Base-by-base conservation (phyloP, 2,113 vertebrate genomes). In the Illadopsis cleaveri region DNA sequence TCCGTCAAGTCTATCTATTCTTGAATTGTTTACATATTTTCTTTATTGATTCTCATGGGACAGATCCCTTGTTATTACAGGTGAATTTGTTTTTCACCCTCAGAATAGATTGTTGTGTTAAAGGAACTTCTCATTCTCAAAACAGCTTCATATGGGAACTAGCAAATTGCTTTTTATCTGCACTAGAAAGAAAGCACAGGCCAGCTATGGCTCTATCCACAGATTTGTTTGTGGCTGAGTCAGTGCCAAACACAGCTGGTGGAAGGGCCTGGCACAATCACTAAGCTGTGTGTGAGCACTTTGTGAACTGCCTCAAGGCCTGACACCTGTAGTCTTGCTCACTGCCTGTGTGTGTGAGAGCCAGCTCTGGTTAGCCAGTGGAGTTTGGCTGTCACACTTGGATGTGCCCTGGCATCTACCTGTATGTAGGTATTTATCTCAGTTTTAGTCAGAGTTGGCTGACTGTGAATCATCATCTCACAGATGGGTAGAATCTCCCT, bases 191-290 rank as follows among this genome's bases (percentile, higher is more conserved):
- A n/a, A n/a, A 13, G 33, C 5, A 13, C 19, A 33, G 31, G 53
- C 53, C 53, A 54, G 53, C 19, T 33, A 54, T 54, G 19, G 53
- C 30, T 33, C 19, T 54, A 21, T 21, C 30, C 31, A 33, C 53
- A 54, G 30, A 33, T 40, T 73, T 93, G 5, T 69, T 2, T 12
- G 27, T 33, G 35, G 2, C 31, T 38, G 30, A 62, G 25, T 64
- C 24, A 21, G 56, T 54, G n/a, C 19, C 22, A n/a, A 28, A 38
- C 25, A 9, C 10, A 15, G 20, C 48, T 79, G 61, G 35, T 56
- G 35, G 47, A 81, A 70, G 18, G 20, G 25, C 37, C 18, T 0
- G 0, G 15, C 53, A 65, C n/a, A 51, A 65, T n/a, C n/a, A n/a
- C n/a, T 73, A 82, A 70, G 4, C 28, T 20, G 1, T 37, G 33